Percentiles rank a stretch among this genome's conserved stretches.
Conservation (phyloP, 2,797 vertebrate genomes). For the Microctenopoma lineatum region DNA sequence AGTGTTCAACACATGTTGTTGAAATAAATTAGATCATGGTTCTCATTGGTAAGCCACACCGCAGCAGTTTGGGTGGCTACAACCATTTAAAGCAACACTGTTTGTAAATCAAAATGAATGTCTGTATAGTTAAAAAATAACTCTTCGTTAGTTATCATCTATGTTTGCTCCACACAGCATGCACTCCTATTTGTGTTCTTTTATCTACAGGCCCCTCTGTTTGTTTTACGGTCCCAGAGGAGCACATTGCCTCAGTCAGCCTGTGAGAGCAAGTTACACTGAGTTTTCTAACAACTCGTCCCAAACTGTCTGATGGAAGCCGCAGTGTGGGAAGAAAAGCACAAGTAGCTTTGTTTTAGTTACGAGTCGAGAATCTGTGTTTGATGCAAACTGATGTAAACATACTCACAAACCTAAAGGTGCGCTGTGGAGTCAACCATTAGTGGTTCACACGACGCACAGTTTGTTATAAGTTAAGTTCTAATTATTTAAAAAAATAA, state of each 20-base stretch:
- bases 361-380: too few species aligned
- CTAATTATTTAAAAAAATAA: too few species aligned
- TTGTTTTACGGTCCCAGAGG: slow-evolving; percentile 40
- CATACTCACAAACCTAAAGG: neutral
- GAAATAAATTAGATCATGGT: slow-evolving; percentile 11
- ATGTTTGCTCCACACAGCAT: neutral
- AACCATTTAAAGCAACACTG: neutral
- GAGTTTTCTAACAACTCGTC: slow-evolving; percentile 15
- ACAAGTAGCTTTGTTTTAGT: neutral
- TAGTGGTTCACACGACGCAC: neutral
- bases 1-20: slow-evolving; percentile 7
- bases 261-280: slow-evolving; percentile 28
- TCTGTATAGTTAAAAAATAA: neutral
- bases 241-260: slow-evolving; percentile 25
- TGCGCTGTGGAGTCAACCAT: neutral
- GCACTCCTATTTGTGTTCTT: neutral
- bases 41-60: neutral
- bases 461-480: too few species aligned
- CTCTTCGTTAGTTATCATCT: slow-evolving; percentile 11
- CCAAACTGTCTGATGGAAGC: slow-evolving; percentile 1
- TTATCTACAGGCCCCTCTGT: slow-evolving; percentile 28
- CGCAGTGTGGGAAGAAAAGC: neutral
- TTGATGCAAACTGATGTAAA: neutral
- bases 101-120: too few species aligned
- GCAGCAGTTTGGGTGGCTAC: neutral